A percentile compares a stretch with the other conserved stretches of the same genome.
phyloP scores from a whole-genome alignment of 1,140 invertebrate species.

The Gonatopus flavifemur region DNA sequence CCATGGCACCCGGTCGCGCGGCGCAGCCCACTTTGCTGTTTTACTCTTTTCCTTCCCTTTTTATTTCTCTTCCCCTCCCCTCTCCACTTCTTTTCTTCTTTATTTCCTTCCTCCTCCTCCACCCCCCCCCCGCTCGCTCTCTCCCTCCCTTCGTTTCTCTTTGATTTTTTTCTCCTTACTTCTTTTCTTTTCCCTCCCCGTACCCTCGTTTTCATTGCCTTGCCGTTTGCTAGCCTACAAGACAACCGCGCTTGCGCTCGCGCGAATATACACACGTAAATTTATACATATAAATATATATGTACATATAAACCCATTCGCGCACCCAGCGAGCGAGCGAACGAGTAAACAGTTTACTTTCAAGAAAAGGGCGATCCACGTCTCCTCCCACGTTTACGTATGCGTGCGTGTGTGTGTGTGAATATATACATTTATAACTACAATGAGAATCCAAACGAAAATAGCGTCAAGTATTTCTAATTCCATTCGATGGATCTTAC shows the following conservation, averaged over 20 bases:
- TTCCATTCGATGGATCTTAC: too few species aligned
- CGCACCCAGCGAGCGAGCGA: too few species aligned
- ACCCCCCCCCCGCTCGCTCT: not conserved
- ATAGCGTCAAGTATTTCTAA: too few species aligned
- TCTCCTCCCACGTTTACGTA: too few species aligned
- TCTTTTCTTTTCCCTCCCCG: not conserved
- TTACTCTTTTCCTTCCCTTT: slow-evolving; percentile 19
- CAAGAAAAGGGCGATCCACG: too few species aligned
- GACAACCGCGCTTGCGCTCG: not conserved
- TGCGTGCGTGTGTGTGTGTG: too few species aligned
- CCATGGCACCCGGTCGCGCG: slow-evolving; percentile 26
- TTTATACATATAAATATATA: too few species aligned
- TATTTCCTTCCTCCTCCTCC: not conserved
- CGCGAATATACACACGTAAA: too few species aligned
- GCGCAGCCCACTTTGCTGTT: slow-evolving; percentile 29
- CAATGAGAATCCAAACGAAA: too few species aligned
- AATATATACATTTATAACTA: too few species aligned
- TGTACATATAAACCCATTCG: too few species aligned
- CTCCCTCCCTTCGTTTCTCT: not conserved
- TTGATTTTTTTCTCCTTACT: not conserved
- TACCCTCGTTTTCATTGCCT: slow-evolving; percentile 8
- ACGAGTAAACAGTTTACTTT: too few species aligned
- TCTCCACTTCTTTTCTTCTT: not conserved
- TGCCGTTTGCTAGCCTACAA: not conserved
- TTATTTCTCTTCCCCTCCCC: slow-evolving; percentile 11